Base-by-base conservation (phyloP, 2,113 vertebrate species). In the Sciurus niger region DNA sequence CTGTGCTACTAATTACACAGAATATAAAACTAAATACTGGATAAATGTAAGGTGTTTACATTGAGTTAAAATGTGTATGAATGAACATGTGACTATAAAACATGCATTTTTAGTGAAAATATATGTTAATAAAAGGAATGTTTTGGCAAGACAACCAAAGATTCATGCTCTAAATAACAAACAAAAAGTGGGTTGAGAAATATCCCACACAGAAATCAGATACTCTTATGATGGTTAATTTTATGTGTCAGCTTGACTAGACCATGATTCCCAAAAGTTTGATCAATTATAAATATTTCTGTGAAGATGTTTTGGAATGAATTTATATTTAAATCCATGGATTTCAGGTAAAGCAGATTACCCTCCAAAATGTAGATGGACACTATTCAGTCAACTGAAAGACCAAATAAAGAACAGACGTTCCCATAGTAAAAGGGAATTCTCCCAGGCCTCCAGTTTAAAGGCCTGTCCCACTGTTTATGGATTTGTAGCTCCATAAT, bases 11-110 rank as follows among this genome's bases (percentile, higher is more conserved):
- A 51, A 79, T 72, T 24, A 86, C 28, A 67, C 24, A 72, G 6
- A 89, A 65, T 90, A 88, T 90, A 60, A 94, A 96, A 60, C 11
- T 93, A 68, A 96, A 28, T 76, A n/a, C 48, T 72, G 60, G 55
- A 84, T 55, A 92, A 78, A 74, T n/a, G 2, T 80, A 88, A 80
- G 9, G 18, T 77, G 9, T 77, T 72, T 89, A 2, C 40, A 84
- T 6, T 89, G 46, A 85, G 11, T 93, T 85, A 86, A 84, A 80
- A 88, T 85, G 12, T 25, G 53, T 46, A 6, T 93, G 48, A 73
- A 84, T 63, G 18, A 72, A 84, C 7, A 73, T 80, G 16, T 48
- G 28, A 46, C 86, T 40, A 90, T 34, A 89, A 82, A 78, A 91
- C 76, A 34, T 18, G 1, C 4, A 87, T 60, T 79, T 89, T 40